Conservation (phyloP, 1,140 invertebrate species). For the Sitophilus oryzae region DNA sequence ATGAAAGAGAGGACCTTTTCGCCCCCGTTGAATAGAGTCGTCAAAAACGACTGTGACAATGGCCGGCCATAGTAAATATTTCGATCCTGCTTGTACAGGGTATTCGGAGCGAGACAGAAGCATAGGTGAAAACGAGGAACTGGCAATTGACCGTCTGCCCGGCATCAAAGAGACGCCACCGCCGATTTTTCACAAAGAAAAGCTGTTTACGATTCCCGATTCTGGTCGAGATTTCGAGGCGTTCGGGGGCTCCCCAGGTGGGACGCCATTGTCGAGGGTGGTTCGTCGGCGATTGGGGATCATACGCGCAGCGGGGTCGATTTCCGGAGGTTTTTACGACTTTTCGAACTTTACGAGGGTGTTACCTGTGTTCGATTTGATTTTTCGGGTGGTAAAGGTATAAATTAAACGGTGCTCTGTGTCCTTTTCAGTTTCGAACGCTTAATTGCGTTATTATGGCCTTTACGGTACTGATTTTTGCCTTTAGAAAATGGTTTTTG, state of each 20-base stretch:
- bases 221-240: not conserved
- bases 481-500: too few relatives aligned
- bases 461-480: too few relatives aligned
- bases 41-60: constrained; percentile 1
- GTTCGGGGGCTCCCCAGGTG: not conserved
- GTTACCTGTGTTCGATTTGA: not conserved
- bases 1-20: not conserved
- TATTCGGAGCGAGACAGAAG: too few relatives aligned
- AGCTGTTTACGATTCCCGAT: not conserved
- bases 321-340: not conserved
- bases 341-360: not conserved
- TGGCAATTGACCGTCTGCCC: not conserved
- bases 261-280: not conserved
- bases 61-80: constrained; percentile 5
- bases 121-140: too few relatives aligned
- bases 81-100: not conserved
- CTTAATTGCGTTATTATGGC: too few relatives aligned
- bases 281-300: not conserved
- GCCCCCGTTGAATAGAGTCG: not conserved
- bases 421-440: too few relatives aligned
- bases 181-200: not conserved
- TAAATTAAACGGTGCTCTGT: not conserved
- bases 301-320: not conserved
- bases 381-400: not conserved
- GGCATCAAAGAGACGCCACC: constrained; percentile 4